phyloP scores from a whole-genome alignment of 2,888 invertebrate species.

The Chrysolina americana region DNA sequence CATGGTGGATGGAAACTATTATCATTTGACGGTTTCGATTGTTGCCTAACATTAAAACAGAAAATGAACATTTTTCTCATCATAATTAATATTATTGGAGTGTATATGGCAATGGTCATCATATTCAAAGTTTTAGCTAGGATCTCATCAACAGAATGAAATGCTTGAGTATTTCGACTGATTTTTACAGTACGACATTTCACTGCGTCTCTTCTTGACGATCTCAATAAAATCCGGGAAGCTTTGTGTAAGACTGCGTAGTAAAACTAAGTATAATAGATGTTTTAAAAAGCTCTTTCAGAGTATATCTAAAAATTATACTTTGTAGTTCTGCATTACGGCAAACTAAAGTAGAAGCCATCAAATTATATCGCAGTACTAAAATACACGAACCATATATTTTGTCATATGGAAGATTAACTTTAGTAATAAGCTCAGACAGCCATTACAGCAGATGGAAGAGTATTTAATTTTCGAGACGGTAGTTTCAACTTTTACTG shows the following conservation, averaged over 20 bases:
- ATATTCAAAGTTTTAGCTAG: no score
- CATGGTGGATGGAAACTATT: no score
- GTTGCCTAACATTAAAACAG: no score
- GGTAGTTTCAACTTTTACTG: background rate
- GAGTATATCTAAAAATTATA: conserved; percentile 8
- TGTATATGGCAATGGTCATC: no score
- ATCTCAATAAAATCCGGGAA: conserved; percentile 5
- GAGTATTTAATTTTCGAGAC: background rate
- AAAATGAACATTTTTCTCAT: no score
- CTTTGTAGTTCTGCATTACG: conserved; percentile 1
- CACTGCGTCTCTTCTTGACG: background rate
- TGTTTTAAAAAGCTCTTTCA: background rate
- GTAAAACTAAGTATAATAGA: conserved; percentile 14
- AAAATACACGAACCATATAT: conserved; percentile 4
- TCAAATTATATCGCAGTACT: conserved; percentile 6
- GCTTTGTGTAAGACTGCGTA: background rate
- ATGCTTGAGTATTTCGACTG: background rate
- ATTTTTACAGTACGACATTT: background rate
- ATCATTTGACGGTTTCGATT: no score
- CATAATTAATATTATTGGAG: no score
- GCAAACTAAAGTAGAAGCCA: background rate
- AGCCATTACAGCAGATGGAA: background rate
- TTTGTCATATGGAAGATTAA: background rate
- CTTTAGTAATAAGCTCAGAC: background rate
- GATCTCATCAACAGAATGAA: no score